These are phyloP conservation scores for Cyphomyrmex costatus DNA, from an alignment of 1,140 invertebrate species.

Conservation along the genomic window DNA sequence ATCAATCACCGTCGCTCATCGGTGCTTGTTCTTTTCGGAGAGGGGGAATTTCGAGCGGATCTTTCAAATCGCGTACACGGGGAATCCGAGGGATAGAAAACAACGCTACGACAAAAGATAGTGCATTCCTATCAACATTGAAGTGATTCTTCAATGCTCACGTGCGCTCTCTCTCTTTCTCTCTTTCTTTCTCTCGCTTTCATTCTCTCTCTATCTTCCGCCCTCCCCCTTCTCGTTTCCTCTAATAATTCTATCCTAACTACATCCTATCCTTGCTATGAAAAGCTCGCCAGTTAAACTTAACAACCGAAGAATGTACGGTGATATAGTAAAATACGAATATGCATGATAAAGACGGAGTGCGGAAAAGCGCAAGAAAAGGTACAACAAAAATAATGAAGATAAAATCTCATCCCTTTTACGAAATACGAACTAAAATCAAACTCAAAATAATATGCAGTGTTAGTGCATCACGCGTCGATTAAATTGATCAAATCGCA, in stretches of 20 bases:
- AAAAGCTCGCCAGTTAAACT: slow-evolving; percentile 27
- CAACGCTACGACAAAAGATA: slow-evolving; percentile 37
- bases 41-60: slow-evolving; percentile 21
- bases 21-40: slow-evolving; percentile 35
- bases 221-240: slow-evolving; percentile 5
- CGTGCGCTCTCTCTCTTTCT: slow-evolving; percentile 7
- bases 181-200: background rate
- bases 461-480: background rate
- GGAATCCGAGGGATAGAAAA: slow-evolving; percentile 16
- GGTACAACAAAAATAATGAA: slow-evolving; percentile 6
- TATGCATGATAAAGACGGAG: slow-evolving; percentile 35
- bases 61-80: slow-evolving; percentile 38
- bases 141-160: slow-evolving; percentile 30
- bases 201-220: background rate
- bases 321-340: slow-evolving; percentile 2
- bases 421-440: background rate
- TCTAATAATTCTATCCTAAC: slow-evolving; percentile 30
- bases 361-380: slow-evolving; percentile 18
- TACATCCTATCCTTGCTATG: slow-evolving; percentile 13
- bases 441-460: slow-evolving; percentile 40
- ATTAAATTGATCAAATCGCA: slow-evolving; percentile 17
- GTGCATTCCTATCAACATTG: slow-evolving; percentile 17
- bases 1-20: slow-evolving; percentile 81
- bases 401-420: slow-evolving; percentile 5
- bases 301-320: background rate